A percentile compares a stretch with the other conserved stretches of the same genome.
Conservation (phyloP, 2,113 vertebrate species). For the Aleadryas rufinucha region DNA sequence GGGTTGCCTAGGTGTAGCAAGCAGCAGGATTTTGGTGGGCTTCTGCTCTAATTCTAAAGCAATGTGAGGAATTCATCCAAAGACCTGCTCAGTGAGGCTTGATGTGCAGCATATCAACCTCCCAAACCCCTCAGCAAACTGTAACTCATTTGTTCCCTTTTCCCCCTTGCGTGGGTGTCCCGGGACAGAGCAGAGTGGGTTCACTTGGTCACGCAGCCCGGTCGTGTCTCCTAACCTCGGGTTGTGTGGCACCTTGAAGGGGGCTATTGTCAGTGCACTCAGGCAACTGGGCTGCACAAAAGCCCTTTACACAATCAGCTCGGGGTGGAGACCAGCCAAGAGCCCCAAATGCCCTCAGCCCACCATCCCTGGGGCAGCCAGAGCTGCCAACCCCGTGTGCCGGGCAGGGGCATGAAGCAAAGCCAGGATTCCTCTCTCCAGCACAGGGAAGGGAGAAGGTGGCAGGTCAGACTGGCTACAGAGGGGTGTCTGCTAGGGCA, state of each 20-base stretch:
- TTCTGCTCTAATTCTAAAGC: neutral
- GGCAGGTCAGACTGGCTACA: neutral
- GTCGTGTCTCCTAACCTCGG: neutral
- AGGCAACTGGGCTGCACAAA: neutral
- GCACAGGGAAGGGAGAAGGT: accelerated
- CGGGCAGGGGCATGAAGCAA: accelerated
- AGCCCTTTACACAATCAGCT: neutral
- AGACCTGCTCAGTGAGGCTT: neutral
- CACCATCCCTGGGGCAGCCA: accelerated
- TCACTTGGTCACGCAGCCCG: neutral
- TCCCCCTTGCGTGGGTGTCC: neutral
- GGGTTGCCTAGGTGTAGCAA: neutral
- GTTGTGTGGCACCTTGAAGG: neutral
- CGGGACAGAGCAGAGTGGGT: accelerated
- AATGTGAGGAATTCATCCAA: neutral
- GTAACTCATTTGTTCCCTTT: neutral
- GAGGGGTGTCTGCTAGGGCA: neutral
- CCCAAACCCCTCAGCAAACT: neutral
- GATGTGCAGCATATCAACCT: neutral
- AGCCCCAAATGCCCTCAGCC: neutral
- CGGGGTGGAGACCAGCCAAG: neutral
- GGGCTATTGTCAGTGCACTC: neutral
- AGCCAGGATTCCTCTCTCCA: neutral
- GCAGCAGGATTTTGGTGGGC: neutral
- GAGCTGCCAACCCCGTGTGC: accelerated